Base-by-base conservation (phyloP, 2,888 invertebrate genomes). In the Limnephilus rhombicus region DNA sequence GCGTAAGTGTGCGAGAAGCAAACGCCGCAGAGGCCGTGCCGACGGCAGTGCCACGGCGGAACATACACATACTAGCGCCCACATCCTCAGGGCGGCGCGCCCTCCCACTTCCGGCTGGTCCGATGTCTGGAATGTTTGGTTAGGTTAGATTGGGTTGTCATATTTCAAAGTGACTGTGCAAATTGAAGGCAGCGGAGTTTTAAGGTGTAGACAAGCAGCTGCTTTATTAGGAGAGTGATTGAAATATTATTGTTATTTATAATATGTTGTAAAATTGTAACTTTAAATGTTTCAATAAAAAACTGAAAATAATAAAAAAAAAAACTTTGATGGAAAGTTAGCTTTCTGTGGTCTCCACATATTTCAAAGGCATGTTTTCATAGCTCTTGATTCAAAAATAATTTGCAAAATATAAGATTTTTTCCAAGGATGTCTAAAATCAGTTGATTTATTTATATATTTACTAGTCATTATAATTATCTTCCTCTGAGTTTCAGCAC, bases 41-140 rank as follows among this genome's bases (percentile, higher is more conserved):
- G 98, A 98, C 41, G 99, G 99, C 93, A 98, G 96, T 91, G 99
- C 98, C 0, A 99, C 96, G 91, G 96, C 96, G 93, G 96, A 95
- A 1, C 96, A 95, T 92, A 96, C 96, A 94, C 96, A 96, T 92
- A 99, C 96, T 91, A 99, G 95, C 87, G 99, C 98, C 99, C 99
- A 99, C 96, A 99, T 98, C 31, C 99, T 97, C 86, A 98, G 96
- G 94, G 98, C 98, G 1, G 98, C 98, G 90, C 98, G 96, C 0
- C 98, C 98, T 94, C 98, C 98, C 0, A 98, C 98, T 96, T 99
- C 99, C 0, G 98, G 98, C 96, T 98, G 98, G 94, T 98, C 98
- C 0, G 99, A 99, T 0, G 99, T 99, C 96, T 97, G 96, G 0
- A 3, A 87, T 87, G 24, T 68, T 12, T 45, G 81, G 49, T 49